Base-by-base conservation (phyloP, 1,140 invertebrate species). In the Anagrus nilaparvatae region DNA sequence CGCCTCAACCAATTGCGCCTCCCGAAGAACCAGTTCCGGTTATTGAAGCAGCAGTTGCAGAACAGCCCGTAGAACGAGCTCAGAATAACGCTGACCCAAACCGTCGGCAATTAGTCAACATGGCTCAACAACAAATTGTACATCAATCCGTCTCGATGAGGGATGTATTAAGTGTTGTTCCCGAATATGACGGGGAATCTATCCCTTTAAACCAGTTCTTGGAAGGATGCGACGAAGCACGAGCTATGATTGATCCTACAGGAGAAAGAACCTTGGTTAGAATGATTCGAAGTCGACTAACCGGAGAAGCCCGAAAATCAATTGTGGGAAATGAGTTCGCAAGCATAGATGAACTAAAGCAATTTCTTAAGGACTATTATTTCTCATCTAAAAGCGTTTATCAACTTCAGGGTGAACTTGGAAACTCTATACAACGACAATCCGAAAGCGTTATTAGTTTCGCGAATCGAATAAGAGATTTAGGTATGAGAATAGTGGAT, bases 341-440 rank as follows among this genome's bases (percentile, higher is more conserved):
- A 1, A 46, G 21, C 3, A 28, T 43, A 25, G 19, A 38, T 13
- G 20, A 30, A 7, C 35, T 49, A 12, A 42, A 20, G 8, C 32
- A 30, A 10, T 29, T 13, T 12, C 18, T 49, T 21, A 45, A 43
- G 13, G 24, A 14, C 5, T n/a, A n/a, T n/a, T 44, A 23, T 36
- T 21, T 14, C 5, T 35, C 42, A 2, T 14, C 18, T 0, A 44
- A 31, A 45, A 30, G 31, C 7, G 31, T 41, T 1, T 35, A 43
- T 27, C 36, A 43, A 30, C 14, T 39, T 3, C 46, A 35, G 6
- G 29, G 42, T 3, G 46, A 48, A 37, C 24, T 48, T n/a, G 46
- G 46, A 20, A 35, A 16, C 16, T n/a, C 25, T 12, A 34, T 29
- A 16, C 37, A 44, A 40, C 17, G 18, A 18, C 24, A 48, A 4